Conservation (phyloP, 2,797 vertebrate genomes). For the Sebastes wilsoni region DNA sequence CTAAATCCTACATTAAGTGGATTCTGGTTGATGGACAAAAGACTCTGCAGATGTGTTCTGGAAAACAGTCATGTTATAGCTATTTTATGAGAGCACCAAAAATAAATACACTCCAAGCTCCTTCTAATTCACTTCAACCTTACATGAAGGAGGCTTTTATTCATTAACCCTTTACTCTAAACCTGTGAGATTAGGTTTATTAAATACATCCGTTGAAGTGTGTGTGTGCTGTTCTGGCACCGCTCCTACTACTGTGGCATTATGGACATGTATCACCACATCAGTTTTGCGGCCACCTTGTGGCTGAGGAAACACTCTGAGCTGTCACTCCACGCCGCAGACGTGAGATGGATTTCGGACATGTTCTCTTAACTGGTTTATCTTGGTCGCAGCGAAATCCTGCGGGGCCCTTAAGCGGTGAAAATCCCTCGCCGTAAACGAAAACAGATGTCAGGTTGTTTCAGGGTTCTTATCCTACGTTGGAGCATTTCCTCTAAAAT, state of each 20-base stretch:
- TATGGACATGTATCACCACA: constrained; percentile 45
- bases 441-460: constrained; percentile 81
- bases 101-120: constrained; percentile 67
- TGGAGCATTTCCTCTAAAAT: constrained; percentile 69
- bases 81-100: constrained; percentile 73
- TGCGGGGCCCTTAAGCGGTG: constrained; percentile 72
- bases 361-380: constrained; percentile 80
- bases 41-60: constrained; percentile 74
- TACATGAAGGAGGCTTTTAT: constrained; percentile 21
- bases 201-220: constrained; percentile 38
- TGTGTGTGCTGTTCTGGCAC: constrained; percentile 22
- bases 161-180: constrained; percentile 48
- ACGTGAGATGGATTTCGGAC: constrained; percentile 75
- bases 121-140: constrained; percentile 67
- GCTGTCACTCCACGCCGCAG: constrained; percentile 62
- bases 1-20: constrained; percentile 68
- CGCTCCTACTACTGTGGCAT: constrained; percentile 27
- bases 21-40: constrained; percentile 67
- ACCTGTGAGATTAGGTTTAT: constrained; percentile 29
- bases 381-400: constrained; percentile 76
- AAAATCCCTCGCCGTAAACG: constrained; percentile 72
- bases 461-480: constrained; percentile 67
- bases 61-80: constrained; percentile 73
- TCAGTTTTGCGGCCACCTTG: constrained; percentile 44
- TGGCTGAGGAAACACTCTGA: constrained; percentile 55